phyloP scores from a whole-genome alignment of 2,888 invertebrate species.

The Sarcophaga caerulescens region DNA sequence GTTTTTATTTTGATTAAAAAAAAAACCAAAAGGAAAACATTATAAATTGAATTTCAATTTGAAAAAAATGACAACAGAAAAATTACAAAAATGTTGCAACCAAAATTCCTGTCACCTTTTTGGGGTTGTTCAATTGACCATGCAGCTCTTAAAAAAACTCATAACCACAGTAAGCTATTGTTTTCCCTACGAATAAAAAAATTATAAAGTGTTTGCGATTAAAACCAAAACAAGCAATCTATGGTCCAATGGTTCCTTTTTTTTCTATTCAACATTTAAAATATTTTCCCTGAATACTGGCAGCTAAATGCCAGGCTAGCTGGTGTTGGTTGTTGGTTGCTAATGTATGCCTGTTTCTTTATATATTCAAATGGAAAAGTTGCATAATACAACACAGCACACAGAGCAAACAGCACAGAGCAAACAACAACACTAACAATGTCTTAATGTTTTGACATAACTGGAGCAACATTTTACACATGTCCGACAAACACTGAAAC shows the following conservation, averaged over 20 bases:
- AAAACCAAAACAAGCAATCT: conserved; percentile 39
- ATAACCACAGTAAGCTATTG: background rate
- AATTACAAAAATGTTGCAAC: background rate
- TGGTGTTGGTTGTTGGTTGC: background rate
- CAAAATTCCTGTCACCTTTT: conserved; percentile 34
- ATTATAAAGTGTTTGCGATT: conserved; percentile 28
- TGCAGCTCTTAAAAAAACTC: background rate
- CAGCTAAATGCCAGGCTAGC: background rate
- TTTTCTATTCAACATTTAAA: background rate
- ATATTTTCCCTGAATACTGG: background rate
- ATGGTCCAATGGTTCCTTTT: conserved; percentile 35
- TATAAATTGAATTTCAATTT: background rate
- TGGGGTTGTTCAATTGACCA: conserved; percentile 12
- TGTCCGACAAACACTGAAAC: conserved; percentile 54
- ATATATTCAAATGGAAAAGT: conserved; percentile 33
- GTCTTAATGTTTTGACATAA: conserved; percentile 68
- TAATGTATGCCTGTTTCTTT: background rate
- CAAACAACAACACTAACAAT: conserved; percentile 24
- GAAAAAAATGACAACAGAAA: background rate
- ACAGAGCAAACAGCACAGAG: too few species aligned
- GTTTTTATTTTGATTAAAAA: too few species aligned
- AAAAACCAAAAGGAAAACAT: too few species aligned
- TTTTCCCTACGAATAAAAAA: background rate
- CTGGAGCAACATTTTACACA: conserved; percentile 67
- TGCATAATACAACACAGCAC: conserved; percentile 50